These are phyloP conservation scores for Harpalus rubripes DNA, from an alignment of 2,888 invertebrate species.

Conservation along the genomic window DNA sequence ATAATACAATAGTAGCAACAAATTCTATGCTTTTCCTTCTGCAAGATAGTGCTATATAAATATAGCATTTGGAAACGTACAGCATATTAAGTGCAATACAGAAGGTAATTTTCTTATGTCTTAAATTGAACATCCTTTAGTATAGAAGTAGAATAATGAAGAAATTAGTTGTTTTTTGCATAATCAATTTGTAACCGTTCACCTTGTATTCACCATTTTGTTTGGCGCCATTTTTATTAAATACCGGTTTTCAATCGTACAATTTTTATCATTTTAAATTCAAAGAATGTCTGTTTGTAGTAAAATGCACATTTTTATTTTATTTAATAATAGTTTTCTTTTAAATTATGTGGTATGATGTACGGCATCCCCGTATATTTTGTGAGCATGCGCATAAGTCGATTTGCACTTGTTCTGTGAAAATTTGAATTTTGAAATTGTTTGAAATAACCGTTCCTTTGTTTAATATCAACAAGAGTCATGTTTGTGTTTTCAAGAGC, in stretches of 20 bases:
- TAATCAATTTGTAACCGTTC: constrained; percentile 25
- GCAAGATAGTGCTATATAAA: background rate
- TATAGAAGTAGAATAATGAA: constrained; percentile 12
- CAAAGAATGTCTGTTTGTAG: background rate
- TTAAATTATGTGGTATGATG: constrained; percentile 17
- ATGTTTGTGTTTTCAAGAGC: constrained; percentile 2
- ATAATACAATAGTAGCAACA: constrained; percentile 13
- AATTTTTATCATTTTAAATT: constrained; percentile 7
- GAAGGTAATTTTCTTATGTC: constrained; percentile 2
- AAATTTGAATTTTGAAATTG: constrained; percentile 37
- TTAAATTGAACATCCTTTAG: background rate
- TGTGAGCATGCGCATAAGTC: constrained; percentile 29
- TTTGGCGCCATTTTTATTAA: constrained; percentile 48
- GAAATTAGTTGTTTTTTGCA: constrained; percentile 1
- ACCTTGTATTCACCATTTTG: constrained; percentile 27
- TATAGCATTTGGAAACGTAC: constrained; percentile 19
- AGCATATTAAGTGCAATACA: constrained; percentile 21
- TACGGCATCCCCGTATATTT: constrained; percentile 6
- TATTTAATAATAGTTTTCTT: background rate
- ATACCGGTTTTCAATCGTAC: background rate
- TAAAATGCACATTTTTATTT: constrained; percentile 3
- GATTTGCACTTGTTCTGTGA: constrained; percentile 13
- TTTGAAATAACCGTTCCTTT: constrained; percentile 28
- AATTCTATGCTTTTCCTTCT: background rate
- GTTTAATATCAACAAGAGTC: constrained; percentile 6